Conservation (phyloP, 2,888 invertebrate species). For the Hypomecis atomaria region DNA sequence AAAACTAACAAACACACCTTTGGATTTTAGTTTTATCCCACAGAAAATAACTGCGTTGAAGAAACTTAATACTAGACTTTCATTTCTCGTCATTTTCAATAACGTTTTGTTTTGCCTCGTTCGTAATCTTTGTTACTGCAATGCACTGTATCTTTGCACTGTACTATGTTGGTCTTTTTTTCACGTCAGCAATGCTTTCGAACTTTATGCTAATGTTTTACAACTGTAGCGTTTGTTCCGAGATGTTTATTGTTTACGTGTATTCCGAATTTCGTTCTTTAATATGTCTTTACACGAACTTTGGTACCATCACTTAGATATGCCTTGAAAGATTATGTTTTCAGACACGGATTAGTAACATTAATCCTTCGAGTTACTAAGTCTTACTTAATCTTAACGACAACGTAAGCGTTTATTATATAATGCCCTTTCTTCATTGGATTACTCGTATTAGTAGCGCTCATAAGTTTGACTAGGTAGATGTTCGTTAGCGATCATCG, state of each 20-base stretch:
- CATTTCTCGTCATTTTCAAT: too few species aligned
- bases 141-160: slow-evolving; percentile 8
- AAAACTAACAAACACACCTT: too few species aligned
- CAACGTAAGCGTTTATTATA: too few species aligned
- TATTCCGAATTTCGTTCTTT: slow-evolving; percentile 32
- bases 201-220: slow-evolving; percentile 45
- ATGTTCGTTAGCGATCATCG: too few species aligned
- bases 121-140: neutral
- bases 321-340: slow-evolving; percentile 5
- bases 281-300: slow-evolving; percentile 28
- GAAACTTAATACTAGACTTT: too few species aligned
- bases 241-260: slow-evolving; percentile 40
- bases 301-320: slow-evolving; percentile 11
- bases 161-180: slow-evolving; percentile 34
- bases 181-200: slow-evolving; percentile 37
- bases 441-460: too few species aligned
- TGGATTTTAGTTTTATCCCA: too few species aligned
- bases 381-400: too few species aligned
- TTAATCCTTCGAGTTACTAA: neutral
- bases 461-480: too few species aligned
- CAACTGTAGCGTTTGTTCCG: slow-evolving; percentile 37
- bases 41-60: too few species aligned
- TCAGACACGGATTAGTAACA: neutral
- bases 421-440: too few species aligned
- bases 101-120: too few species aligned